Evolutionary conservation across 2,113 vertebrate genomes (phyloP).

Genomic region (Gallinago undulata): DNA sequence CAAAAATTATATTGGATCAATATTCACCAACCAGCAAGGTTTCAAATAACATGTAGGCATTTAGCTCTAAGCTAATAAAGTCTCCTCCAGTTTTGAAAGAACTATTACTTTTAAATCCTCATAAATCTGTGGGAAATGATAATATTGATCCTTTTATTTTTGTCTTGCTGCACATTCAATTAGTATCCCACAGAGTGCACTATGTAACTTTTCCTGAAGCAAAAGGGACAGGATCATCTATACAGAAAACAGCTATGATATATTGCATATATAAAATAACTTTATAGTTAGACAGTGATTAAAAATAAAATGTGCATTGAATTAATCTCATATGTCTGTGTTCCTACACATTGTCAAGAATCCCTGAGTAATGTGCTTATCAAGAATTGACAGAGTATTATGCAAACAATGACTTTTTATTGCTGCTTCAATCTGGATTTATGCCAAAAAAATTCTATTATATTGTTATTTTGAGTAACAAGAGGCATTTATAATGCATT

Average conservation of each 20-base stretch:
- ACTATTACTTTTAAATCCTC: conserved; percentile 53
- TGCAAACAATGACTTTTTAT: conserved; percentile 46
- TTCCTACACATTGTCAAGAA: conserved; percentile 21
- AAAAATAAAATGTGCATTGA: conserved; percentile 33
- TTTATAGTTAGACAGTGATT: conserved; percentile 10
- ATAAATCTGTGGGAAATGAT: conserved; percentile 36
- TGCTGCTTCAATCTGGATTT: conserved; percentile 11
- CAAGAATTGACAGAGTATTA: conserved; percentile 25
- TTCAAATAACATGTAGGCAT: conserved; percentile 27
- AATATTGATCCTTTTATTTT: conserved; percentile 44
- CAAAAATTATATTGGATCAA: conserved; percentile 45
- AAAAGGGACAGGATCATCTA: background rate
- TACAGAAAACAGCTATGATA: background rate
- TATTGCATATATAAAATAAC: background rate
- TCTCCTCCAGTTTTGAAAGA: conserved; percentile 29
- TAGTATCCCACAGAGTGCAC: conserved; percentile 19
- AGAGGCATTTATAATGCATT: conserved; percentile 13
- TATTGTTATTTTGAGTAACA: conserved; percentile 20
- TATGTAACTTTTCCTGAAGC: conserved; percentile 27
- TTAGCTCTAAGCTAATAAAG: conserved; percentile 9
- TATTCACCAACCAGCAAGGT: conserved; percentile 30
- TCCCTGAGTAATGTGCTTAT: conserved; percentile 12
- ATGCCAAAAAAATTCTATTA: background rate
- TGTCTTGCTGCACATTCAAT: conserved; percentile 36
- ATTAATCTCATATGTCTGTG: background rate